A percentile compares a stretch with the other conserved stretches of the same genome.
Evolutionary conservation across 1,140 invertebrate genomes (phyloP).

Genomic region (Hyles euphorbiae): DNA sequence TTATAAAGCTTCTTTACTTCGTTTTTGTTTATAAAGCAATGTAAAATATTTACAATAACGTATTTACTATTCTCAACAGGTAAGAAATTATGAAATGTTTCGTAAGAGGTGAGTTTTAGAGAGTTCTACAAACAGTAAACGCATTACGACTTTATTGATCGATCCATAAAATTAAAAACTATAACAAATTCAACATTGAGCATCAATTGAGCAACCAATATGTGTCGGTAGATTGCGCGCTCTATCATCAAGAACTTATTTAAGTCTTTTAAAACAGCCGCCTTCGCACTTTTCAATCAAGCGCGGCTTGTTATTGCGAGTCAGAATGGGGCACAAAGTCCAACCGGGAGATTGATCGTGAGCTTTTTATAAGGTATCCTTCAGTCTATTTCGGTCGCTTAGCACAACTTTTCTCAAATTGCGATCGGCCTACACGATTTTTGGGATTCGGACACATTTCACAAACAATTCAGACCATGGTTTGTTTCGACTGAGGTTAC

Average conservation of each 20-base stretch:
- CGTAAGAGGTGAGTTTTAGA: no score
- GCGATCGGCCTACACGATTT: constrained; percentile 1
- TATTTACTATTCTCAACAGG: no score
- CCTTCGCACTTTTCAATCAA: neutral
- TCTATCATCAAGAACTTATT: neutral
- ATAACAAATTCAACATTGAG: no score
- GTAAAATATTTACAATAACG: no score
- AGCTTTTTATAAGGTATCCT: constrained; percentile 19
- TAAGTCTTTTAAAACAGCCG: neutral
- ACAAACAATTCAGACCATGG: neutral
- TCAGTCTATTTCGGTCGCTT: constrained; percentile 9
- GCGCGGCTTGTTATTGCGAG: constrained; percentile 3
- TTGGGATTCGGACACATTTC: neutral
- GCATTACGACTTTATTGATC: no score
- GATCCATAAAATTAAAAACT: no score
- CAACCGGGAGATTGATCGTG: constrained; percentile 22
- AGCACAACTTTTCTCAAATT: constrained; percentile 2
- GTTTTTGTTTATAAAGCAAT: no score
- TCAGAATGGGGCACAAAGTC: constrained; percentile 5
- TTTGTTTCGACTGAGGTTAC: neutral
- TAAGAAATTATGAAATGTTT: no score
- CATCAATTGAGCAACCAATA: no score
- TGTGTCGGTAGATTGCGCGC: no score
- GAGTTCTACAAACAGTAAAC: no score
- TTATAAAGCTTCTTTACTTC: no score